Base-by-base conservation (phyloP, 2,888 invertebrate genomes). In the Trichacis sp. region DNA sequence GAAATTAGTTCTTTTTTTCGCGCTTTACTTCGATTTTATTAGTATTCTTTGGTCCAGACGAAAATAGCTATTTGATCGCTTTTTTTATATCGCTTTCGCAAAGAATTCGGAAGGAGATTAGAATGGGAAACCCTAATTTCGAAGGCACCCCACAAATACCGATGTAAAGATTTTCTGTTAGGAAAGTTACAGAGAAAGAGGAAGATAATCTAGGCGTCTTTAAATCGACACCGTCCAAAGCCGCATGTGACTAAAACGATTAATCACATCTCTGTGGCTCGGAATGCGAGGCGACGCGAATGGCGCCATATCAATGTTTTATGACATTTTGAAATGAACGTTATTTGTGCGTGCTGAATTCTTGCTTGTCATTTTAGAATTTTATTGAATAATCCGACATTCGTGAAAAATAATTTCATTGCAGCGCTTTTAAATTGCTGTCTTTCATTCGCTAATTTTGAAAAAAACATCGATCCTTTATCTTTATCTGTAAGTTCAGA, bases 261-360 rank as follows among this genome's bases (percentile, higher is more conserved):
- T 52, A 62, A 58, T 61, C 58, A 55, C 64, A 33, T 58, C 53
- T 53, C 30, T 36, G 38, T 47, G 38, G 49, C 62, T 51, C 62
- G 52, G 59, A 57, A 60, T 56, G 68, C 64, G 56, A 55, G 46
- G 57, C 60, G 38, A 70, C 69, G 57, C 58, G 68, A 66, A 69
- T 71, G 75, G 74, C 73, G 73, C 72, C 74, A 64, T 49, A 57
- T 59, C 69, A 65, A 62, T 72, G 69, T 73, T 71, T 76, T 74
- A 73, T 66, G 72, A 71, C 71, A 71, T 71, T 69, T 68, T 72
- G 67, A 70, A 57, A 61, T 66, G 45, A 60, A 50, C 45, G 30
- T 33, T 48, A 19, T 42, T 47, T 47, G 40, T 53, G 47, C 45
- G 42, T 29, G 56, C 30, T 54, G 55, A 58, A 66, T 66, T 66